Percentiles rank a stretch among this genome's conserved stretches.
These are phyloP conservation scores for Ladona fulva DNA, from an alignment of 1,140 invertebrate genomes.

Conservation along the genomic window DNA sequence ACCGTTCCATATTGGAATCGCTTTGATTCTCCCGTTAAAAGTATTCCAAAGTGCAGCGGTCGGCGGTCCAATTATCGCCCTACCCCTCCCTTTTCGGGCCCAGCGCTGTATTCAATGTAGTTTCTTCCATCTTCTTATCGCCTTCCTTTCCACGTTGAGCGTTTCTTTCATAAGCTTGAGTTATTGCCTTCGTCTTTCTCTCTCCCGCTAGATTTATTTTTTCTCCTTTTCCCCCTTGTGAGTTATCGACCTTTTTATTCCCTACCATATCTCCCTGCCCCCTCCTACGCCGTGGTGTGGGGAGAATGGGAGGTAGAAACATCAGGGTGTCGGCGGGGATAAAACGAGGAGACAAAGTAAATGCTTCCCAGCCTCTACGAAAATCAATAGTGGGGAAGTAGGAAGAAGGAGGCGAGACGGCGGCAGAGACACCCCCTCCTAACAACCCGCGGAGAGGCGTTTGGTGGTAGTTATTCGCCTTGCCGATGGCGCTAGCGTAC, in stretches of 20 bases:
- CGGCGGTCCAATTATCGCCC: background rate
- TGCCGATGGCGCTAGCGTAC: background rate
- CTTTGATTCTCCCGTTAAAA: no score
- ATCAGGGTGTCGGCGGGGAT: background rate
- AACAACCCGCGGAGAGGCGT: background rate
- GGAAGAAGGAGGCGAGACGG: background rate
- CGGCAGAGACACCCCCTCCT: background rate
- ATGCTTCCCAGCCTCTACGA: slow-evolving; percentile 6
- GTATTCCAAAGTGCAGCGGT: background rate
- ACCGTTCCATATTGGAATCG: no score
- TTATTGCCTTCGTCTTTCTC: background rate
- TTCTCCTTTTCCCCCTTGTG: background rate
- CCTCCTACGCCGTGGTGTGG: background rate
- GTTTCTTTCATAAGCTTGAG: slow-evolving; percentile 9
- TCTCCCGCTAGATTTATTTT: background rate
- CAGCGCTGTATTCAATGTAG: background rate
- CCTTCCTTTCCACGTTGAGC: background rate
- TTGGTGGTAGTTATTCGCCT: background rate
- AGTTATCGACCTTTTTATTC: slow-evolving; percentile 10
- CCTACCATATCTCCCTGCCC: background rate
- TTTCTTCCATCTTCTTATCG: background rate
- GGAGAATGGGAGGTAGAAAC: slow-evolving; percentile 3
- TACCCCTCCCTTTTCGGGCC: background rate
- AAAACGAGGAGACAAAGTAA: slow-evolving; percentile 9
- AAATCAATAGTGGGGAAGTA: slow-evolving; percentile 7